Conservation (phyloP, 2,113 vertebrate species). For the Mohoua ochrocephala region DNA sequence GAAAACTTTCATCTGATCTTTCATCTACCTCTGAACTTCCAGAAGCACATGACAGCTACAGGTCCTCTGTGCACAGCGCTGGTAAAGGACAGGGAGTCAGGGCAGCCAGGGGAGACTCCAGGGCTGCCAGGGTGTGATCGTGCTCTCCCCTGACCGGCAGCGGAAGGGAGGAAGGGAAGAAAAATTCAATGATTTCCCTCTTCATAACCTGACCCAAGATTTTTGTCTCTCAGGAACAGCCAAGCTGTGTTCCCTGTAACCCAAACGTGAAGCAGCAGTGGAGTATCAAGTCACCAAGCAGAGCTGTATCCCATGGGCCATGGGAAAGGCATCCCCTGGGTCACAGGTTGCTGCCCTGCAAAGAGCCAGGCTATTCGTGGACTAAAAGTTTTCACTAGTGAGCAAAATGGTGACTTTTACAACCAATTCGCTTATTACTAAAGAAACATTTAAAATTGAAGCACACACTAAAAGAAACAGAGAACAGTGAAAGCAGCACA, state of each 20-base stretch:
- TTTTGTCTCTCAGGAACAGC: background rate
- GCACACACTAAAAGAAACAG: background rate
- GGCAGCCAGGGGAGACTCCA: background rate
- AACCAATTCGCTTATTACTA: background rate
- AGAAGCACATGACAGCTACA: background rate
- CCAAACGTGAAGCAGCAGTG: background rate
- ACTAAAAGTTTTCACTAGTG: background rate
- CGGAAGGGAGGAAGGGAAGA: background rate
- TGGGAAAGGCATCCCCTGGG: background rate
- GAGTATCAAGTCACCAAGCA: background rate
- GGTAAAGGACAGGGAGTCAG: background rate
- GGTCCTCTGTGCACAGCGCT: background rate
- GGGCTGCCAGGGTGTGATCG: fast-evolving
- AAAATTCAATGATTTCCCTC: background rate
- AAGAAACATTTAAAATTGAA: background rate
- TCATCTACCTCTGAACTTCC: background rate
- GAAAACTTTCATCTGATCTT: background rate
- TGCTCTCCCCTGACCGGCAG: fast-evolving
- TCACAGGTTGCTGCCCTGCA: background rate
- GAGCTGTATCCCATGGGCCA: background rate
- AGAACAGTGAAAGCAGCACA: background rate
- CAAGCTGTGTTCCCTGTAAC: fast-evolving
- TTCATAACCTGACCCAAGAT: background rate
- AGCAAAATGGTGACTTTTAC: background rate
- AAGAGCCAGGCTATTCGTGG: background rate